Conservation (phyloP, 2,797 vertebrate species). For the Distichodus sexfasciatus region DNA sequence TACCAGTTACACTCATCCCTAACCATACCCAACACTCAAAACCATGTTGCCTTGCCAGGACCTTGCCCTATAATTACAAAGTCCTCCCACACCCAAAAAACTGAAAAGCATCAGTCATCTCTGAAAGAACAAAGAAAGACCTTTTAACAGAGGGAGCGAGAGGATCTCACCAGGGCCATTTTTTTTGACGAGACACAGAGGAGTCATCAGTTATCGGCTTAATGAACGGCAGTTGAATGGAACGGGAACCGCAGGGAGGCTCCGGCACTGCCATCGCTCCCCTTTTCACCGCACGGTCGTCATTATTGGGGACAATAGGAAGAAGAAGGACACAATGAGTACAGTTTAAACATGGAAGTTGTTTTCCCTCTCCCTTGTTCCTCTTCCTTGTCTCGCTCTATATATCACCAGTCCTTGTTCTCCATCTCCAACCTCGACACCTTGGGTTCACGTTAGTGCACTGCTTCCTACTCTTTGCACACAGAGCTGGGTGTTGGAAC, state of each 20-base stretch:
- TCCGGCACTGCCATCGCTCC: constrained; percentile 48
- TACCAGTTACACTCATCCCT: constrained; percentile 30
- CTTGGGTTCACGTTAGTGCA: neutral
- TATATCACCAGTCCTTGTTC: neutral
- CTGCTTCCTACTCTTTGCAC: neutral
- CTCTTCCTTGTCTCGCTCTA: constrained; percentile 29
- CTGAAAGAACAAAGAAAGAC: constrained; percentile 29
- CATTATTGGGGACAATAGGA: constrained; percentile 60
- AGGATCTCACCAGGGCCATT: constrained; percentile 33
- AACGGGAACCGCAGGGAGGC: constrained; percentile 37
- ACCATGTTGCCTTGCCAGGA: constrained; percentile 23
- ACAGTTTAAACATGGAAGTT: constrained; percentile 48
- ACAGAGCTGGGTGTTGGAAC: neutral
- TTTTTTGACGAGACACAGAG: constrained; percentile 19
- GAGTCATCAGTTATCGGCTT: constrained; percentile 46
- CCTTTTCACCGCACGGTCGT: constrained; percentile 54
- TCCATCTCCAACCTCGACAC: neutral
- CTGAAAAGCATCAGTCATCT: constrained; percentile 42
- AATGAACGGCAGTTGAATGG: constrained; percentile 46
- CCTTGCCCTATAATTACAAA: constrained; percentile 43
- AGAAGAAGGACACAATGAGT: constrained; percentile 46
- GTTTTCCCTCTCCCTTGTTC: constrained; percentile 22
- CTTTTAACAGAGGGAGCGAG: constrained; percentile 21
- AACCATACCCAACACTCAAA: constrained; percentile 14
- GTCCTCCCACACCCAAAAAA: constrained; percentile 30